Conservation (phyloP, 1,140 invertebrate species). For the Drosophila paulistorum region DNA sequence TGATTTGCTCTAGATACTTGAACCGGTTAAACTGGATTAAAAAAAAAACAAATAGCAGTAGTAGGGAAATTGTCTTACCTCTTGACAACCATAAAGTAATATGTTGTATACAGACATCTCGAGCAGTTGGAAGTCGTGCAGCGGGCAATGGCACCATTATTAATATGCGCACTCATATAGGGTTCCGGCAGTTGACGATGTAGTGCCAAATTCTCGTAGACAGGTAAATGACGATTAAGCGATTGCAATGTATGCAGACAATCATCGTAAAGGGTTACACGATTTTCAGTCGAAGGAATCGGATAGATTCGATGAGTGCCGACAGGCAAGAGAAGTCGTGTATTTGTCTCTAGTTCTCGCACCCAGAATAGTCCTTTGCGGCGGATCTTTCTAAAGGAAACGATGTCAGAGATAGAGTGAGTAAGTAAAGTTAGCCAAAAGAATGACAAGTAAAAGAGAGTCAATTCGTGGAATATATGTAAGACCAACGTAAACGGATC, state of each 20-base stretch:
- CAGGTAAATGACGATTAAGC: slow-evolving; percentile 54
- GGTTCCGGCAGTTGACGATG: slow-evolving; percentile 68
- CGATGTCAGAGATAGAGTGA: no score
- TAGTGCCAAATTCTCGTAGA: slow-evolving; percentile 65
- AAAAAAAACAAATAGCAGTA: background rate
- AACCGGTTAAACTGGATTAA: slow-evolving; percentile 32
- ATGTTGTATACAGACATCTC: slow-evolving; percentile 72
- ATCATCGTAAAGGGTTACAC: slow-evolving; percentile 72
- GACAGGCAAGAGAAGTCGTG: slow-evolving; percentile 60
- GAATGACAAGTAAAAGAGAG: no score
- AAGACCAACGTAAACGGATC: no score
- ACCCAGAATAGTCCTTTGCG: slow-evolving; percentile 68
- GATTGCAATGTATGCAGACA: slow-evolving; percentile 67
- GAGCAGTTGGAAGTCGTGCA: slow-evolving; percentile 72
- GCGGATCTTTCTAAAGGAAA: slow-evolving; percentile 30
- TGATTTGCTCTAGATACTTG: slow-evolving; percentile 22
- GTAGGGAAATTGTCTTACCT: slow-evolving; percentile 45
- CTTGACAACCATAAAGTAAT: slow-evolving; percentile 82
- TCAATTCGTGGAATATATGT: no score
- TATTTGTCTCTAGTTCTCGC: slow-evolving; percentile 58
- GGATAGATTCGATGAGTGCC: slow-evolving; percentile 66
- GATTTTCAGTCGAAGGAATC: slow-evolving; percentile 72
- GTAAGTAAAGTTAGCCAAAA: no score
- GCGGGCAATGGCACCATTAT: slow-evolving; percentile 70
- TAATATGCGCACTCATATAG: slow-evolving; percentile 71